Base-by-base conservation (phyloP, 1,140 invertebrate genomes). In the Cotesia typhae region DNA sequence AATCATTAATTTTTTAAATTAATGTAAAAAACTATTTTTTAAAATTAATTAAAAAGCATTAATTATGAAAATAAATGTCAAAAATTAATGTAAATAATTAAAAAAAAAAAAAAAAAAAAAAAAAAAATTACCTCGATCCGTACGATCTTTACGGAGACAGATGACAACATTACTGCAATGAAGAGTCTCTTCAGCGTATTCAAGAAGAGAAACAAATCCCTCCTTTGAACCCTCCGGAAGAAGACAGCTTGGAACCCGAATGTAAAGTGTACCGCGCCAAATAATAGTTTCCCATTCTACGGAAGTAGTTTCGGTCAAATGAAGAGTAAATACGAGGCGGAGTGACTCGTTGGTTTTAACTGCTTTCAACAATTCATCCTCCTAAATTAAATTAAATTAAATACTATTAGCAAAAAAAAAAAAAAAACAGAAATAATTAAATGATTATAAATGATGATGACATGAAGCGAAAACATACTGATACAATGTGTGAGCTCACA, bases 181-280 rank as follows among this genome's bases (percentile, higher is more conserved):
- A 9, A 98, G 90, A 74, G 94, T 91, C 81, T 98, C 97, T 87
- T 99, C 97, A 59, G 97, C 97, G 81, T 96, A 98, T 88, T 98
- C 97, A 78, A 98, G 87, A 38, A 99, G 89, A 57, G 94, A 92
- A 75, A 98, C 92, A 85, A 99, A 97, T 72, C 93, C 94, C 83
- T 98, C 94, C 86, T 97, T 96, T 66, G 95, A 97, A 75, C 95
- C 95, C 79, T 95, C 93, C 4, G 94, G 92, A 70, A 95, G 89
- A 67, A 96, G 90, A 74, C 92, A 91, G 65, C 91, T 90, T 17
- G 96, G 96, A 74, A 98, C 90, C 60, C 95, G 94, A 75, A 98
- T 92, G 85, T 95, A 97, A 69, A 98, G 90, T 75, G 90, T 91
- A 59, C 91, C 91, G 63, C 92, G 90, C 81, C 95, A 90, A 72